These are phyloP conservation scores for Sitobion miscanthi DNA, from an alignment of 1,140 invertebrate species.

Conservation along the genomic window DNA sequence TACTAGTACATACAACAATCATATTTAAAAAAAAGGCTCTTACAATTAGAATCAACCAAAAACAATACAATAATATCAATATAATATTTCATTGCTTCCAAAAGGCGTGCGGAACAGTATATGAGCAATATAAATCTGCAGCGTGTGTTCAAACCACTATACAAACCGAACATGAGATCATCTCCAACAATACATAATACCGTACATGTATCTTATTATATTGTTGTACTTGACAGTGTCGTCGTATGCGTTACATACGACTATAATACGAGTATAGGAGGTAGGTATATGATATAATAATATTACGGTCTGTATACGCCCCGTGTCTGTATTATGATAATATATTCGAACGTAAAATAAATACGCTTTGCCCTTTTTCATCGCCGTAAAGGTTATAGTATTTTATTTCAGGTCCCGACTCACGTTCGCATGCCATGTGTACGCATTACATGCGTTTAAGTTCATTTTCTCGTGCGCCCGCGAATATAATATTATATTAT, in stretches of 20 bases:
- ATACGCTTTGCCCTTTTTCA: neutral
- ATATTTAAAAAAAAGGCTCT: neutral
- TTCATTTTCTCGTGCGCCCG: neutral
- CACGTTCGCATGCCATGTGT: neutral
- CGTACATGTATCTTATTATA: neutral
- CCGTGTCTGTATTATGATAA: neutral
- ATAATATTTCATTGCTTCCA: neutral
- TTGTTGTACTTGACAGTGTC: neutral
- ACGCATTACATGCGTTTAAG: neutral
- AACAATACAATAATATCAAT: neutral
- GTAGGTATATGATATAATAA: neutral
- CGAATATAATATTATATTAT: neutral
- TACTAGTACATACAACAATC: too few species aligned
- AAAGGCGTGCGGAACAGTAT: neutral
- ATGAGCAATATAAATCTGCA: neutral
- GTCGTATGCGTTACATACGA: neutral
- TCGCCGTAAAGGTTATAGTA: neutral
- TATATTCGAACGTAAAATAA: conserved; percentile 5
- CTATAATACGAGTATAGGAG: neutral
- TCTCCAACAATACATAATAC: neutral
- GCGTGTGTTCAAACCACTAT: neutral
- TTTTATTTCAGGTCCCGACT: neutral
- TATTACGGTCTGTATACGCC: neutral
- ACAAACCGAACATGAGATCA: neutral
- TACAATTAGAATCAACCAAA: neutral